Conservation (phyloP, 2,888 invertebrate species). For the Drosophila kanekoi region DNA sequence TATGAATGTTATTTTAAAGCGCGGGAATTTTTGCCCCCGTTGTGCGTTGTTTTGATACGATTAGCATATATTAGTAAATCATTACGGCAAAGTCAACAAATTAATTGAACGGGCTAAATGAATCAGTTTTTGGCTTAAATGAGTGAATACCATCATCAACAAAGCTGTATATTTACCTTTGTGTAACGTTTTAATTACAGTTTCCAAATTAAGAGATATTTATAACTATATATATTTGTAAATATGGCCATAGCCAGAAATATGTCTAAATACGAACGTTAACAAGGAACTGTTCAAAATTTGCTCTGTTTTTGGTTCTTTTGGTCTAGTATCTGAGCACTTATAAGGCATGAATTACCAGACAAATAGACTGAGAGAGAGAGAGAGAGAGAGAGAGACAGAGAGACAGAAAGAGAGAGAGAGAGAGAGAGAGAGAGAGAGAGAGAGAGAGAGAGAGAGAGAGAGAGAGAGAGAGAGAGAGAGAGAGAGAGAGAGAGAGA, state of each 20-base stretch:
- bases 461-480: background rate
- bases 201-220: no score
- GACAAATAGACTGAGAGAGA: background rate
- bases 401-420: background rate
- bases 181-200: no score
- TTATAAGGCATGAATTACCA: no score
- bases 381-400: background rate
- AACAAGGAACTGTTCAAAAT: no score
- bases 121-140: no score
- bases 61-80: conserved; percentile 16
- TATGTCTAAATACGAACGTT: no score
- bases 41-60: conserved; percentile 3
- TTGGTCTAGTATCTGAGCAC: no score
- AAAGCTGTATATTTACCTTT: no score
- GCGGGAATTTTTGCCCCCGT: background rate
- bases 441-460: background rate
- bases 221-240: no score
- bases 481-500: background rate
- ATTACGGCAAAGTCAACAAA: background rate
- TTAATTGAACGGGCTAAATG: background rate
- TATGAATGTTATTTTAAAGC: background rate
- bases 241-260: no score
- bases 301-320: no score
- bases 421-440: background rate
- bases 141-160: no score